Evolutionary conservation across 2,888 invertebrate genomes (phyloP).

Genomic region (Glyphotaelius pellucidus): DNA sequence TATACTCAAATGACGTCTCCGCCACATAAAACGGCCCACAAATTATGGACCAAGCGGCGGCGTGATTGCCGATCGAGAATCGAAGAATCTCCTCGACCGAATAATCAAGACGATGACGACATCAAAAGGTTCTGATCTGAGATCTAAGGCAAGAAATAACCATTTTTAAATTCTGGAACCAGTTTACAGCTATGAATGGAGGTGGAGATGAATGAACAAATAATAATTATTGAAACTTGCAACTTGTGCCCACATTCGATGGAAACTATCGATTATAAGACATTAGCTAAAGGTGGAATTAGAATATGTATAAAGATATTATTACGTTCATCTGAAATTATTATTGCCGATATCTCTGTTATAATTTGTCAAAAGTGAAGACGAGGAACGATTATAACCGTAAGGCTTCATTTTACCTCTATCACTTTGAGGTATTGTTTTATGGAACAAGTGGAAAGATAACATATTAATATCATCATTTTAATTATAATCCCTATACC

Average conservation of each 20-base stretch:
- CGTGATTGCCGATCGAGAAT: constrained; percentile 25
- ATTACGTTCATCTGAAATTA: background rate
- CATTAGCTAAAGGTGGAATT: background rate
- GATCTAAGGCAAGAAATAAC: background rate
- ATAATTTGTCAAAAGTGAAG: background rate
- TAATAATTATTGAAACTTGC: background rate
- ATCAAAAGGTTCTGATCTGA: background rate
- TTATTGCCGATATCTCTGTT: background rate
- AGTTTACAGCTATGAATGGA: constrained; percentile 13
- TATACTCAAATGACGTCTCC: constrained; percentile 29
- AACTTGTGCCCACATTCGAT: background rate
- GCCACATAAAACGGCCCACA: constrained; percentile 32
- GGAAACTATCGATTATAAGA: background rate
- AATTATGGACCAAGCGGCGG: constrained; percentile 23
- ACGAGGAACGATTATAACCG: background rate
- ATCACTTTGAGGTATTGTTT: background rate
- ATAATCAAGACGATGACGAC: constrained; percentile 16
- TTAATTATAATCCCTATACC: no score
- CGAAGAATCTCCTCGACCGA: background rate
- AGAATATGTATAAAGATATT: background rate
- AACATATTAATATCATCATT: background rate
- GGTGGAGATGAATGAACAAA: constrained; percentile 15
- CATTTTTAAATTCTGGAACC: background rate
- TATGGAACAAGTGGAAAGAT: background rate
- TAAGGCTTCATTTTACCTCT: background rate